phyloP scores from a whole-genome alignment of 1,140 invertebrate species.

The Bombus breviceps region DNA sequence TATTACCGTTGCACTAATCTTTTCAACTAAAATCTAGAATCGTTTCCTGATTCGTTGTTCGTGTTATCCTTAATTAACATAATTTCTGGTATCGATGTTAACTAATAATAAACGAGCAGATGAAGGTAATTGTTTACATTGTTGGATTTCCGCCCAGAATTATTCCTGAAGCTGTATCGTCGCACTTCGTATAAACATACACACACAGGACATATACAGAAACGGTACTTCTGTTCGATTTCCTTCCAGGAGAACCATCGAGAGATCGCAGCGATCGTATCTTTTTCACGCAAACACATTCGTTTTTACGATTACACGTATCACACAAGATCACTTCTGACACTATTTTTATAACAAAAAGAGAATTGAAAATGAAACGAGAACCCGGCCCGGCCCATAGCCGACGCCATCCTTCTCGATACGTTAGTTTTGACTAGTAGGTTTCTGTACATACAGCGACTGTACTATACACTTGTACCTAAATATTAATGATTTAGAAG shows the following conservation, averaged over 20 bases:
- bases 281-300: slow-evolving; percentile 15
- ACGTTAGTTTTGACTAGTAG: slow-evolving; percentile 35
- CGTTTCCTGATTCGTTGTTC: too few relatives aligned
- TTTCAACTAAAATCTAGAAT: neutral
- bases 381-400: too few relatives aligned
- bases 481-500: slow-evolving; percentile 28
- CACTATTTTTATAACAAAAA: slow-evolving; percentile 73
- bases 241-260: neutral
- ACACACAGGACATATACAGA: neutral
- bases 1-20: neutral
- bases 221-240: slow-evolving; percentile 2
- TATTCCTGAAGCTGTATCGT: neutral
- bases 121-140: too few relatives aligned
- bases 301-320: slow-evolving; percentile 47
- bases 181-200: neutral
- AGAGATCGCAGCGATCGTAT: neutral
- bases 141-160: neutral
- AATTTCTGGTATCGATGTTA: neutral
- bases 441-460: slow-evolving; percentile 55
- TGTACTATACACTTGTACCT: slow-evolving; percentile 60
- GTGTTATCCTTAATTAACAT: neutral
- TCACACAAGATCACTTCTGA: slow-evolving; percentile 44
- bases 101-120: too few relatives aligned
- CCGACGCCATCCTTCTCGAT: too few relatives aligned
- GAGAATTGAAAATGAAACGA: neutral